phyloP scores from a whole-genome alignment of 2,113 vertebrate genomes.

The Peromyscus maniculatus region DNA sequence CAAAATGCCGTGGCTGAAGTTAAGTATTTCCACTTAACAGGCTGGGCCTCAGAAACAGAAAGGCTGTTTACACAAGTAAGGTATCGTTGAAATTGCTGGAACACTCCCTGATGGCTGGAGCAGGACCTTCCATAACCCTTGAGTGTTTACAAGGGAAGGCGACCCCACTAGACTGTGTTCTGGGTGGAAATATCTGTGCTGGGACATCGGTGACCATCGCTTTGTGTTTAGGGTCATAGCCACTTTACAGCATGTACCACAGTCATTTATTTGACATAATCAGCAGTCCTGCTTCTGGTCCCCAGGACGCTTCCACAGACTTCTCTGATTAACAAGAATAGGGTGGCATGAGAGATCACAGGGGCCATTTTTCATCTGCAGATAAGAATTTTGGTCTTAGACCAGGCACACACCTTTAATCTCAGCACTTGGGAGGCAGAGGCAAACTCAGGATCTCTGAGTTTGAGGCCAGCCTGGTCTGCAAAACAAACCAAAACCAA shows the following conservation, averaged over 20 bases:
- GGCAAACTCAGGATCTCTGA: not conserved
- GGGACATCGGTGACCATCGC: not conserved
- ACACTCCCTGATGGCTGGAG: not conserved
- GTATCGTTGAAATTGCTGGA: not conserved
- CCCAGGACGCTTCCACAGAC: not conserved
- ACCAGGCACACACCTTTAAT: not conserved
- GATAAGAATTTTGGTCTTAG: not conserved
- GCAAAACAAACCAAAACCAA: not conserved
- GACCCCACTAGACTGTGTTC: too few species aligned
- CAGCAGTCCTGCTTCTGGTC: not conserved
- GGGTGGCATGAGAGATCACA: not conserved
- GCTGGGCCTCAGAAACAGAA: not conserved
- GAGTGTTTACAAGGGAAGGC: not conserved
- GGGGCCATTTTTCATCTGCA: not conserved
- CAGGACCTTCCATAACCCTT: not conserved
- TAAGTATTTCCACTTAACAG: not conserved
- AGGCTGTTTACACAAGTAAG: not conserved
- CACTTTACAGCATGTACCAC: not conserved
- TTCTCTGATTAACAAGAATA: not conserved
- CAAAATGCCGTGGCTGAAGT: not conserved
- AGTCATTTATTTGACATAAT: not conserved
- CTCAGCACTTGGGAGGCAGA: not conserved
- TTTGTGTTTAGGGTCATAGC: not conserved
- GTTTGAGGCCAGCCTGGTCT: not conserved
- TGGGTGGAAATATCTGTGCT: not conserved